Conservation (phyloP, 2,797 vertebrate genomes). For the Orestias chungarensis region DNA sequence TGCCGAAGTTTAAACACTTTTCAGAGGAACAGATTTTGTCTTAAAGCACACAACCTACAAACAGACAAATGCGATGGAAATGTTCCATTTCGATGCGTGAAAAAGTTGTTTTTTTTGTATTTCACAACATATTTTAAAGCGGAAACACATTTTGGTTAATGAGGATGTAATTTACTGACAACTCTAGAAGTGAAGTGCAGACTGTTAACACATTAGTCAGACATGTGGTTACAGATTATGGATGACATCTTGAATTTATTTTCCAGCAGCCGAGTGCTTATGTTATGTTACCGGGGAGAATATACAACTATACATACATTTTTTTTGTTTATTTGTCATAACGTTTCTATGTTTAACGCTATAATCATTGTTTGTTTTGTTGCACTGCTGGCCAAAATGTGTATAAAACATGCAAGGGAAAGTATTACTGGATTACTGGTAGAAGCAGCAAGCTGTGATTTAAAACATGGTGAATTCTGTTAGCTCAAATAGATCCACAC, state of each 20-base stretch:
- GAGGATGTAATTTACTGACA: background rate
- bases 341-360: background rate
- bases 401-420: conserved; percentile 46
- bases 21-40: background rate
- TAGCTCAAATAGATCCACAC: conserved; percentile 48
- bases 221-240: conserved; percentile 23
- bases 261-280: too few species aligned
- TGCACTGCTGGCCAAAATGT: background rate
- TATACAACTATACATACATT: too few species aligned
- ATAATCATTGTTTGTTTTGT: background rate
- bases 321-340: background rate
- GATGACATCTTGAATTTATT: conserved; percentile 8
- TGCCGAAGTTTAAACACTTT: background rate
- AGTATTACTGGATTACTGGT: conserved; percentile 29
- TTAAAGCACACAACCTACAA: background rate
- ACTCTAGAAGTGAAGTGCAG: conserved; percentile 13
- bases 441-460: conserved; percentile 62
- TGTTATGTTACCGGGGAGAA: too few species aligned
- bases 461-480: conserved; percentile 27
- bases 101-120: background rate
- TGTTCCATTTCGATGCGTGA: background rate
- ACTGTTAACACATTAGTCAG: conserved; percentile 8
- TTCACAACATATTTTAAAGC: background rate
- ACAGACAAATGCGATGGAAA: background rate
- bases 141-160: conserved; percentile 6